Base-by-base conservation (phyloP, 2,888 invertebrate species). In the Scaptodrosophila latifasciaeformis region DNA sequence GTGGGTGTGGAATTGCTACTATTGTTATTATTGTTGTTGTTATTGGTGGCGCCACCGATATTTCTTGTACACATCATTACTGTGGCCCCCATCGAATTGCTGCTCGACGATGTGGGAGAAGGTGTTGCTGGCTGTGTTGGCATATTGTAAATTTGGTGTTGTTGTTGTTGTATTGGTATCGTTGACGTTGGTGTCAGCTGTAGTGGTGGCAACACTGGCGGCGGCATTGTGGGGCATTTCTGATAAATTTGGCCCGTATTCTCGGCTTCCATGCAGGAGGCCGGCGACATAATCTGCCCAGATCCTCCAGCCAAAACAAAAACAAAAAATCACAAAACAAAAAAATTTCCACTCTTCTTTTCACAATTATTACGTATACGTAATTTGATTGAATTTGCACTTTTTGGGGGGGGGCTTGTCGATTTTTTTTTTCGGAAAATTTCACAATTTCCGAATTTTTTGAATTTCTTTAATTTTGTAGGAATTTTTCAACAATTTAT, bases 1-100 rank as follows among this genome's bases (percentile, higher is more conserved):
- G 6, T 29, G n/a, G 12, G 3, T 2, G 17, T 56, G 59, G 48
- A 60, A 13, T 2, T 18, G 1, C 19, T 13, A 3, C 29, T 12
- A 27, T 2, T 10, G 18, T 30, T 34, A 17, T 13, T 27, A 13
- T 19, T 27, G 18, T 17, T 35, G 9, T 48, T 49, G 27, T 9
- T 9, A 9, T 27, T 27, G 5, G 27, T 27, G 27, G 37, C 52
- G 9, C 67, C 63, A 2, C 71, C 60, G n/a, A 72, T 55, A 62
- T 80, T 72, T 37, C 62, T 59, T 52, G 80, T 54, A 35, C 72
- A 80, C 79, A 63, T 71, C 72, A 72, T 72, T n/a, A 37, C n/a
- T 9, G 24, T 55, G 35, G 46, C 34, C n/a, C 44, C 42, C 17
- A 34, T 31, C n/a, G n/a, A 9, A 27, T 27, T 27, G 27, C 9